Evolutionary conservation across 2,888 invertebrate species (phyloP).

Genomic region (Lasiommata megera): DNA sequence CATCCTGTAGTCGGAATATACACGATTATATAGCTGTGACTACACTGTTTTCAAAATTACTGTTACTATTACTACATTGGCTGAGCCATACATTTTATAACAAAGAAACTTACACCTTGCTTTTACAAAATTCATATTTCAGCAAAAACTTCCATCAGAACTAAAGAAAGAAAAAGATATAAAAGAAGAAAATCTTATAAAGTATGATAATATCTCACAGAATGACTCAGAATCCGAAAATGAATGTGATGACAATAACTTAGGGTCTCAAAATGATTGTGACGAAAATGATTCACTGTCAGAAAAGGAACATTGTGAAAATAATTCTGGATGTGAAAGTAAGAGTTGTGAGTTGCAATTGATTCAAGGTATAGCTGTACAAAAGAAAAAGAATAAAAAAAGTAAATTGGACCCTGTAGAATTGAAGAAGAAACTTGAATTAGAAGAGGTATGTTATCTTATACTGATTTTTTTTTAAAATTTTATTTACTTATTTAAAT

Average conservation of each 20-base stretch:
- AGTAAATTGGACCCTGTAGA: constrained; percentile 67
- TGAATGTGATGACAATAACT: background rate
- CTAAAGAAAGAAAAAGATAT: constrained; percentile 34
- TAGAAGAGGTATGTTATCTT: constrained; percentile 57
- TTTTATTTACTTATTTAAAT: background rate
- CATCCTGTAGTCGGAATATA: no score
- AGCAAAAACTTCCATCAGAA: constrained; percentile 2
- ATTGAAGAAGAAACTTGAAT: constrained; percentile 71
- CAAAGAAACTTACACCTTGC: no score
- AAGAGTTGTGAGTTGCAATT: constrained; percentile 52
- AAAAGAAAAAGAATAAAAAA: constrained; percentile 62
- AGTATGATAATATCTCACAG: background rate
- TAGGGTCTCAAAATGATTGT: background rate
- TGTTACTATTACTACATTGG: no score
- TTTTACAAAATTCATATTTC: no score
- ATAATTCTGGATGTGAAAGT: constrained; percentile 33
- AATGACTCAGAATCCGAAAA: background rate
- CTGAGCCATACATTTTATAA: no score
- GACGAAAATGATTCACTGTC: constrained; percentile 34
- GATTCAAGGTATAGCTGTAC: constrained; percentile 65
- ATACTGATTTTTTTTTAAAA: no score
- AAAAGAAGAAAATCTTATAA: constrained; percentile 4
- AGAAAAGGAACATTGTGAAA: constrained; percentile 29
- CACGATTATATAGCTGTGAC: no score
- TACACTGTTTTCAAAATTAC: no score